These are phyloP conservation scores for Lepilemur ruficaudatus DNA, from an alignment of 2,797 vertebrate species.

Conservation along the genomic window DNA sequence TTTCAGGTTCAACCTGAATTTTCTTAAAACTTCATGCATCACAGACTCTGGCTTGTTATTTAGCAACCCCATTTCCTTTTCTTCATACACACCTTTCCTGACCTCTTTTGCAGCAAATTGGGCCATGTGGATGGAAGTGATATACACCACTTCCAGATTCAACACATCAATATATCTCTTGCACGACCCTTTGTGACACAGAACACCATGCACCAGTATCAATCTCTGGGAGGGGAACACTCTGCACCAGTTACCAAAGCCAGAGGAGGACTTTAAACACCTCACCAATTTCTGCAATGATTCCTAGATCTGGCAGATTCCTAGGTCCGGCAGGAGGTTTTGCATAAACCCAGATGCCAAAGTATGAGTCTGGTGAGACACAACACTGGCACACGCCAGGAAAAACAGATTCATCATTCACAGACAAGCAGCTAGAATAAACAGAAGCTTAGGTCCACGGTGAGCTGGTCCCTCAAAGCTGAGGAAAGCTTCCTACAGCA, in stretches of 20 bases:
- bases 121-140: not conserved
- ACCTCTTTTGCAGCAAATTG: not conserved
- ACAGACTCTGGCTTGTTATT: not conserved
- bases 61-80: not conserved
- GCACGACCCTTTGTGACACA: not conserved
- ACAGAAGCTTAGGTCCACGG: not conserved
- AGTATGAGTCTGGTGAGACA: not conserved
- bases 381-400: not conserved
- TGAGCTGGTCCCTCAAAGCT: not conserved
- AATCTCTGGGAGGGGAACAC: not conserved
- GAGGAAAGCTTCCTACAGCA: not conserved
- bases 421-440: not conserved
- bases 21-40: not conserved
- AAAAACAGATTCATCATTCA: not conserved
- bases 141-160: not conserved
- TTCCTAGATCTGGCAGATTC: not conserved
- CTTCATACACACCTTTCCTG: not conserved
- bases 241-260: not conserved
- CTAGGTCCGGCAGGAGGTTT: not conserved
- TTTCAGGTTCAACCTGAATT: not conserved
- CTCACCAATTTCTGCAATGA: not conserved
- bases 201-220: not conserved
- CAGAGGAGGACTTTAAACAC: not conserved
- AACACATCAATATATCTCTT: not conserved
- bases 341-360: not conserved